Conservation (phyloP, 2,888 invertebrate genomes). For the Octodonta nipae region DNA sequence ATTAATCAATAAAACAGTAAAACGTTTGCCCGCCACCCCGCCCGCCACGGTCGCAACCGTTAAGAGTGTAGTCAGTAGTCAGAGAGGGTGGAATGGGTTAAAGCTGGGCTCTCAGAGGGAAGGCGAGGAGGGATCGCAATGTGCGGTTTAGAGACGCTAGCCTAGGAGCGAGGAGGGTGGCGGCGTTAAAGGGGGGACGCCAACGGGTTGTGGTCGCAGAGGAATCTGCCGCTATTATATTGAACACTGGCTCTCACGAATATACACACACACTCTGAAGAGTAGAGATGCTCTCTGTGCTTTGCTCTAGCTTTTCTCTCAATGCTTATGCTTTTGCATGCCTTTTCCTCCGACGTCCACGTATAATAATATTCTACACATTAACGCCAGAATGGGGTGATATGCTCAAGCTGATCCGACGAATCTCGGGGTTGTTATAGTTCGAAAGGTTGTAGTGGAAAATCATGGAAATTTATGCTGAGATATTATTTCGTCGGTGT, state of each 20-base stretch:
- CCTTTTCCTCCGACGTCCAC: too few species aligned
- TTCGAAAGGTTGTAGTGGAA: too few species aligned
- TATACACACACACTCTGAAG: conserved; percentile 6
- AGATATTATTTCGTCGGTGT: too few species aligned
- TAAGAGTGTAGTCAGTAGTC: conserved; percentile 27
- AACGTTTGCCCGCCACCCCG: conserved; percentile 34
- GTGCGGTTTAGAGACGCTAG: conserved; percentile 38
- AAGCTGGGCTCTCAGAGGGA: too few species aligned
- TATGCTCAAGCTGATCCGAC: too few species aligned
- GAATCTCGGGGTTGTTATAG: too few species aligned
- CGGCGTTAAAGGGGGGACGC: conserved; percentile 22
- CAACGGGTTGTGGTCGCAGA: conserved; percentile 36
- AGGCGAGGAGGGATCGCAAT: conserved; percentile 31
- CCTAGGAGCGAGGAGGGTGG: conserved; percentile 28
- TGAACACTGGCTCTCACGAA: conserved; percentile 33
- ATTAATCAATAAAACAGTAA: conserved; percentile 39
- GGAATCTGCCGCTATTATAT: conserved; percentile 38
- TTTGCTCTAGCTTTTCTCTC: conserved; percentile 8
- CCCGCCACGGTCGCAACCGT: too few species aligned
- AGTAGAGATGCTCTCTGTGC: background rate
- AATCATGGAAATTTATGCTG: too few species aligned
- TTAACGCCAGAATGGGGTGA: too few species aligned
- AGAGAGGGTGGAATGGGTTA: conserved; percentile 21
- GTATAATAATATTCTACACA: too few species aligned
- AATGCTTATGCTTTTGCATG: conserved; percentile 11